Percentiles rank a stretch among this genome's conserved stretches.
phyloP scores from a whole-genome alignment of 2,113 vertebrate genomes.

The Strigops habroptila region DNA sequence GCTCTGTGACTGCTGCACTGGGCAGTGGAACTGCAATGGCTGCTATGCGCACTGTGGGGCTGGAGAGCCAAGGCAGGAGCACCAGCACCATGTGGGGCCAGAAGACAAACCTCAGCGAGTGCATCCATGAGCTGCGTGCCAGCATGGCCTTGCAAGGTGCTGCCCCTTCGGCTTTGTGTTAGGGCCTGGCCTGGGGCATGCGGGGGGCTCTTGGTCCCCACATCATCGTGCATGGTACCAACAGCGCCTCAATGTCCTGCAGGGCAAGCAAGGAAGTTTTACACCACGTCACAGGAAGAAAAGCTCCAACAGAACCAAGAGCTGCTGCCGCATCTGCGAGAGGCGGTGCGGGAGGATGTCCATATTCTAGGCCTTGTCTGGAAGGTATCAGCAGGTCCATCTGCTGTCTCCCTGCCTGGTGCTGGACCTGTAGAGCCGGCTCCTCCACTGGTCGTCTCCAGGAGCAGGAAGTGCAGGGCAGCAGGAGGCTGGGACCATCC shows the following conservation, averaged over 20 bases:
- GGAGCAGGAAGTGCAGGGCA: neutral
- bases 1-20: rapidly evolving
- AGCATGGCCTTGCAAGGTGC: neutral
- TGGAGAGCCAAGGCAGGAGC: rapidly evolving
- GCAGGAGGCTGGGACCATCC: neutral
- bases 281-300: neutral
- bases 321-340: neutral
- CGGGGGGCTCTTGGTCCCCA: rapidly evolving
- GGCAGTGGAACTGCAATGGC: rapidly evolving
- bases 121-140: neutral
- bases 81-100: rapidly evolving
- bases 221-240: rapidly evolving
- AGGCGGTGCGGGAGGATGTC: neutral
- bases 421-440: neutral
- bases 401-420: neutral
- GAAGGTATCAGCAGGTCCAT: neutral
- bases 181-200: rapidly evolving
- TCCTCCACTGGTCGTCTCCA: neutral
- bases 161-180: rapidly evolving
- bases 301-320: neutral
- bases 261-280: neutral
- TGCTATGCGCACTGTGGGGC: rapidly evolving
- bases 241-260: neutral
- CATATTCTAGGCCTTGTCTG: neutral
- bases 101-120: neutral